phyloP scores from a whole-genome alignment of 1,140 invertebrate genomes.

The Saccostrea echinata region DNA sequence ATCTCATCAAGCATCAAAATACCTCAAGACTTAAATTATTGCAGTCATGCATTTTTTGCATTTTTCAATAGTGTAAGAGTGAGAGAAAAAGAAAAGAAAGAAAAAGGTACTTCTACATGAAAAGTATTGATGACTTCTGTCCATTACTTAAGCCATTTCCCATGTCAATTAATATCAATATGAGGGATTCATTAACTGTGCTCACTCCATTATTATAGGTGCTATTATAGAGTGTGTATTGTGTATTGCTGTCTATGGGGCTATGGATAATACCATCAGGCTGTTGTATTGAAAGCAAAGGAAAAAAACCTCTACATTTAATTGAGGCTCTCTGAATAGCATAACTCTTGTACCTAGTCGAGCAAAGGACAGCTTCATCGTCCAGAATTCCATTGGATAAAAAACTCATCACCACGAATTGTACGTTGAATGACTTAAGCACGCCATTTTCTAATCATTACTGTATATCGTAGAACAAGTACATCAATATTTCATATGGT shows the following conservation, averaged over 20 bases:
- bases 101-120: neutral
- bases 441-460: conserved; percentile 39
- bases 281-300: conserved; percentile 6
- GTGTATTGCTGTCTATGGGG: neutral
- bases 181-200: neutral
- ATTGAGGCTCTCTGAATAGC: conserved; percentile 11
- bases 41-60: too few species aligned
- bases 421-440: conserved; percentile 14
- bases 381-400: conserved; percentile 38
- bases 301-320: conserved; percentile 13
- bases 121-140: neutral
- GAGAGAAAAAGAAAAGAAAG: neutral
- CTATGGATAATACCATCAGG: neutral
- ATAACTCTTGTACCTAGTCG: conserved; percentile 24
- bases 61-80: too few species aligned
- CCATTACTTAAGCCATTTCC: neutral
- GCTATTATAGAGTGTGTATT: conserved; percentile 3
- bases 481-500: conserved; percentile 37
- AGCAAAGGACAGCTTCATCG: conserved; percentile 13
- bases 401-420: conserved; percentile 1
- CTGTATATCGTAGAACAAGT: conserved; percentile 13
- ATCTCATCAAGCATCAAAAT: neutral
- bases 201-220: neutral
- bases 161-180: conserved; percentile 7
- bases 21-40: neutral